These are phyloP conservation scores for Sicus ferrugineus DNA, from an alignment of 2,888 invertebrate species.

Conservation along the genomic window DNA sequence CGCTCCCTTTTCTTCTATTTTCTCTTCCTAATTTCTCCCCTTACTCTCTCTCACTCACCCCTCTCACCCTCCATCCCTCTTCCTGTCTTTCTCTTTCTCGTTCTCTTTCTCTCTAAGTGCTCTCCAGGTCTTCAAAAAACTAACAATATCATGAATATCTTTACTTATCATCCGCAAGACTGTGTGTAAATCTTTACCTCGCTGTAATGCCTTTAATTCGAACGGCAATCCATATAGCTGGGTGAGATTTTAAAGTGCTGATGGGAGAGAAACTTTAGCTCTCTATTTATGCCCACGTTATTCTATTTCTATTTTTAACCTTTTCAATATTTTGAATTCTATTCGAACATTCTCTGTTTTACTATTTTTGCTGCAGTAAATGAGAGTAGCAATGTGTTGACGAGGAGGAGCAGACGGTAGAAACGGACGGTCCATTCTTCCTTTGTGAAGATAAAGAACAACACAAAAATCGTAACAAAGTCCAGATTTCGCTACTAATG, in stretches of 20 bases:
- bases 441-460: too few species aligned
- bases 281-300: slow-evolving; percentile 11
- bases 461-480: too few species aligned
- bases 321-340: slow-evolving; percentile 26
- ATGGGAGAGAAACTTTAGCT: background rate
- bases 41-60: background rate
- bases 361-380: too few species aligned
- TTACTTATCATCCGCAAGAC: background rate
- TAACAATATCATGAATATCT: background rate
- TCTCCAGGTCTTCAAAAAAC: background rate
- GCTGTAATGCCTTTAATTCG: slow-evolving; percentile 41
- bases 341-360: background rate
- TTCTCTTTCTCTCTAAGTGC: background rate
- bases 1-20: background rate
- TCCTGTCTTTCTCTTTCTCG: background rate
- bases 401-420: too few species aligned
- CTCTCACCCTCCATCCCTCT: background rate
- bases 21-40: background rate
- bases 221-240: too few species aligned
- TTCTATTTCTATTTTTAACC: background rate
- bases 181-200: slow-evolving; percentile 41
- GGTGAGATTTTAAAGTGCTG: background rate
- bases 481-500: too few species aligned
- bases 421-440: too few species aligned
- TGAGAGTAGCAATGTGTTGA: too few species aligned